Evolutionary conservation across 2,113 vertebrate genomes (phyloP), one percentile per base, ranked within the genome.

Genomic region (Mugil cephalus): DNA sequence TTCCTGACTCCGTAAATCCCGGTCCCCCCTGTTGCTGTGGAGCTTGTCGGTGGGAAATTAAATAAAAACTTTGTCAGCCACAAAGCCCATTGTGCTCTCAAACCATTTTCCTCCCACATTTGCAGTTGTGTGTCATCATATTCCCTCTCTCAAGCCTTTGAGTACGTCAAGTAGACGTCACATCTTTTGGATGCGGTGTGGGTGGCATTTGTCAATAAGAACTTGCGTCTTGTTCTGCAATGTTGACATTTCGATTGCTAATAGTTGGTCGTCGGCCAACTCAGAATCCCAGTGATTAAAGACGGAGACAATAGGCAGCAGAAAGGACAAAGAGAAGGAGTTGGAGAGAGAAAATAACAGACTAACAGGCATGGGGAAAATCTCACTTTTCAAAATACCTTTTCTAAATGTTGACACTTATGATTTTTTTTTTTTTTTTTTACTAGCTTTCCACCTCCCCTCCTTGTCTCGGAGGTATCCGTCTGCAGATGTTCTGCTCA

Each of bases 401-500:
- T 76, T 48, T 72, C 34, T 66, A 8, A 81, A 80, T 79, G 68
- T 77, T 82, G 61, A 79, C 14, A 4, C 51, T 52, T 75, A 65
- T 10, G 43, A 19, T 72, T 47, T 47, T 50, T 17, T 72, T 47
- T 47, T 48, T 19, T 48, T 48, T 11, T 50, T 65, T 76, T 14
- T 1, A 38, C 77, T 46, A 18, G 8, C 69, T 69, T 63, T 71
- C 53, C 62, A 45, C 56, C 54, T 51, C 73, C 66, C 24, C 34
- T 64, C 11, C 14, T 73, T 1, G 13, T 82, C 83, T 83, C 78
- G 15, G 52, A 86, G 74, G 86, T 80, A 89, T 90, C 76, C 54
- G 75, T 86, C 69, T 50, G 35, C 90, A 91, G 86, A 91, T 87
- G 90, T 90, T 92, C 77, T 72, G 73, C 82, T 89, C 82, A 77